phyloP scores from a whole-genome alignment of 1,140 invertebrate genomes.

The Solenopsis fugax region DNA sequence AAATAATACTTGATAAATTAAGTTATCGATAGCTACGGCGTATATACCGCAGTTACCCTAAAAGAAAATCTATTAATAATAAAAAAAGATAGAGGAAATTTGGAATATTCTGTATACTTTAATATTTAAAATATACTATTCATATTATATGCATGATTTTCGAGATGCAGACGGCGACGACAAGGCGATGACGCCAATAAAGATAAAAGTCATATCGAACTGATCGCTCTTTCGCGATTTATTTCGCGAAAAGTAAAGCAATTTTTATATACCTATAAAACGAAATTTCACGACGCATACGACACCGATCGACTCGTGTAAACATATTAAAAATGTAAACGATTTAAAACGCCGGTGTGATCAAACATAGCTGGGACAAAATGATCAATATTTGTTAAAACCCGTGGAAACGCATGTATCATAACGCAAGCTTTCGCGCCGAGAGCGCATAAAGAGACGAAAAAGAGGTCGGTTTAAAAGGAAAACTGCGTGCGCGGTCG shows the following conservation, averaged over 20 bases:
- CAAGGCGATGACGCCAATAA: not conserved
- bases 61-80: too few relatives aligned
- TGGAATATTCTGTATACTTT: not conserved
- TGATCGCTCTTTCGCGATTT: not conserved
- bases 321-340: constrained; percentile 44
- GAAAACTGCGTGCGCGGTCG: not conserved
- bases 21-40: too few relatives aligned
- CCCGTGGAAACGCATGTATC: not conserved
- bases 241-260: not conserved
- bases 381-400: constrained; percentile 63
- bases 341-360: not conserved
- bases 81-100: not conserved
- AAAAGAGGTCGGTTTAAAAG: constrained; percentile 18
- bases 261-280: not conserved
- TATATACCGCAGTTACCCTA: too few relatives aligned
- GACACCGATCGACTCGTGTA: not conserved
- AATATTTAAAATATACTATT: not conserved
- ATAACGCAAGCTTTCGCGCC: not conserved
- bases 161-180: not conserved
- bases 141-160: not conserved
- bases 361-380: not conserved
- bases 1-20: too few relatives aligned
- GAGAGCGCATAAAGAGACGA: not conserved
- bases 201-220: not conserved
- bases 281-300: not conserved